Conservation (phyloP, 2,113 vertebrate species). For the Amia ocellicauda region DNA sequence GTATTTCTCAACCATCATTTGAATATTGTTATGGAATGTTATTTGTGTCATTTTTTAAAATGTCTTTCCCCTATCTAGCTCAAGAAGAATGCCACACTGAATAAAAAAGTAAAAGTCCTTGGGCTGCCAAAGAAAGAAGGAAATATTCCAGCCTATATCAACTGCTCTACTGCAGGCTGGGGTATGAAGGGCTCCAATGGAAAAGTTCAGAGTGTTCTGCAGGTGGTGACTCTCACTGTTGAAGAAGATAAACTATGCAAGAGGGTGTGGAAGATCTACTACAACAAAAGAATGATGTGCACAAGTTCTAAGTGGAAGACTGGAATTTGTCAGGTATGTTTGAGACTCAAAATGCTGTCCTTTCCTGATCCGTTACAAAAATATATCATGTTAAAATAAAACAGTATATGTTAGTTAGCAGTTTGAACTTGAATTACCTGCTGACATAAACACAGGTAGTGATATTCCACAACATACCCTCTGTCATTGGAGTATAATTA, state of each 20-base stretch:
- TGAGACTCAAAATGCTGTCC: no score
- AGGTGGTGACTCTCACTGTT: slow-evolving; percentile 30
- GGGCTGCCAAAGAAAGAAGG: slow-evolving; percentile 30
- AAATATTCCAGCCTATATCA: slow-evolving; percentile 10
- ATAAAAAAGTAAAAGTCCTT: slow-evolving; percentile 29
- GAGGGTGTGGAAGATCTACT: not conserved
- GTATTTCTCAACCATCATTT: no score
- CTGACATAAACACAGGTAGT: no score
- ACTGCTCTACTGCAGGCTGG: slow-evolving; percentile 51
- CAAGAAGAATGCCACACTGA: slow-evolving; percentile 33
- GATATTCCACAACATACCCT: no score
- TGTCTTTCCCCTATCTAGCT: no score
- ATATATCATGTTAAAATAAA: no score
- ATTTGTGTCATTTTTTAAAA: no score
- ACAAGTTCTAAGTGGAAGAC: slow-evolving; percentile 30
- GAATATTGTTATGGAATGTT: no score
- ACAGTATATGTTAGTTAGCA: no score
- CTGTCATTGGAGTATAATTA: no score
- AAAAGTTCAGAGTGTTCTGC: slow-evolving; percentile 23
- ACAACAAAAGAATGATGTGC: slow-evolving; percentile 44
- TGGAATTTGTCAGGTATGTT: slow-evolving; percentile 50
- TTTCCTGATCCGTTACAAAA: no score
- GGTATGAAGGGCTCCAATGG: not conserved
- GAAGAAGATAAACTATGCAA: slow-evolving; percentile 27
- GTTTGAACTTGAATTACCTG: no score